A percentile compares a stretch with the other conserved stretches of the same genome.
Conservation (phyloP, 1,140 invertebrate genomes). For the Notospermus geniculatus region DNA sequence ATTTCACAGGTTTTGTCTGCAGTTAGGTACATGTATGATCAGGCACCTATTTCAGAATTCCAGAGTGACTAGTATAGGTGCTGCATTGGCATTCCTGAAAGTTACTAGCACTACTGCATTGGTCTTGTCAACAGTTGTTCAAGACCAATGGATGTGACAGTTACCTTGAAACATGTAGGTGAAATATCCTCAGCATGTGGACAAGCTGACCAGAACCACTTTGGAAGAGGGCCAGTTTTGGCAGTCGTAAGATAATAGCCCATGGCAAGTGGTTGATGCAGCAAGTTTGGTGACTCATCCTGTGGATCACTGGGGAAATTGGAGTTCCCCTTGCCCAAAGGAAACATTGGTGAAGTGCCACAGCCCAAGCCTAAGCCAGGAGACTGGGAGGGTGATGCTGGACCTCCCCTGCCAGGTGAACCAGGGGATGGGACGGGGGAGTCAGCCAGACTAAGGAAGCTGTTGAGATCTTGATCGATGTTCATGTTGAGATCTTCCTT, state of each 20-base stretch:
- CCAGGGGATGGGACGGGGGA: constrained; percentile 46
- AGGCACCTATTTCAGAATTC: too few species aligned
- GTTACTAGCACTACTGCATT: too few species aligned
- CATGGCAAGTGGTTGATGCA: constrained; percentile 96
- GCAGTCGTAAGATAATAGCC: constrained; percentile 98
- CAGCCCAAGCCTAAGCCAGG: constrained; percentile 60
- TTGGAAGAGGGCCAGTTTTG: constrained; percentile 87
- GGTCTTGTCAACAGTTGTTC: too few species aligned
- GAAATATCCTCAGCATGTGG: constrained; percentile 85
- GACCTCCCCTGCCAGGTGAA: constrained; percentile 60
- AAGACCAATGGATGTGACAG: too few species aligned
- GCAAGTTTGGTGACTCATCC: constrained; percentile 61
- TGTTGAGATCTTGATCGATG: constrained; percentile 62
- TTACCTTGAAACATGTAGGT: constrained; percentile 83
- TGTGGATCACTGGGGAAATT: constrained; percentile 34
- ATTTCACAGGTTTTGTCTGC: too few species aligned
- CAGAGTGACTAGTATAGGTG: too few species aligned
- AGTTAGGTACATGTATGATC: too few species aligned
- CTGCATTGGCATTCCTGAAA: too few species aligned
- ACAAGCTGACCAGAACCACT: constrained; percentile 96
- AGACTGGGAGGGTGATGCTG: constrained; percentile 60
- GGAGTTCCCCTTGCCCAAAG: constrained; percentile 26
- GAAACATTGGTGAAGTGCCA: constrained; percentile 61
- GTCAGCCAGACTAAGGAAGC: constrained; percentile 70
- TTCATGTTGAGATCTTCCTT: constrained; percentile 60